Percentiles rank a stretch among this genome's conserved stretches.
Conservation (phyloP, 2,113 vertebrate species). For the Procavia capensis region DNA sequence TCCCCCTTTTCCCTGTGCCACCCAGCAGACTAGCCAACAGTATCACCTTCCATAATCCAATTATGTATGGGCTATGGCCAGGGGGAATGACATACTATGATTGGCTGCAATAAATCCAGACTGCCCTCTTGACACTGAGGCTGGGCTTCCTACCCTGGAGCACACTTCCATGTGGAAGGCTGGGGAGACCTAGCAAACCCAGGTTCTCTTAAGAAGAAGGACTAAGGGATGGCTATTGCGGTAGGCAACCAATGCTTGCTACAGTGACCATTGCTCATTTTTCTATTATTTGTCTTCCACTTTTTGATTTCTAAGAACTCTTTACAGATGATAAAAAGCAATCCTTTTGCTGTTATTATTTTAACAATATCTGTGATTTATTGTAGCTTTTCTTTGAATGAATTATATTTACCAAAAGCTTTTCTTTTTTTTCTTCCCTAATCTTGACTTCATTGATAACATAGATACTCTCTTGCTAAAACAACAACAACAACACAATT, state of each 20-base stretch:
- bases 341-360: neutral
- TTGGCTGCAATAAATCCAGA: neutral
- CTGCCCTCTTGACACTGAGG: neutral
- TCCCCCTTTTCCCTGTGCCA: accelerated
- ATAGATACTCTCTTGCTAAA: neutral
- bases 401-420: conserved; percentile 56
- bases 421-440: neutral
- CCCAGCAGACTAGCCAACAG: neutral
- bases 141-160: neutral
- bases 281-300: neutral
- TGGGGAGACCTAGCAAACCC: neutral
- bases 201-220: neutral
- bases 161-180: accelerated
- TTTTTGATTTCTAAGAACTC: neutral
- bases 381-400: neutral
- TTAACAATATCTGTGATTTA: neutral
- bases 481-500: neutral
- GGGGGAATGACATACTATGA: neutral
- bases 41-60: neutral
- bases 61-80: neutral
- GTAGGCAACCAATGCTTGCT: accelerated
- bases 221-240: neutral
- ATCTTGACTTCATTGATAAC: conserved; percentile 26
- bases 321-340: neutral
- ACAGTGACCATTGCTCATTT: neutral